Evolutionary conservation across 1,140 invertebrate genomes (phyloP).

Genomic region (silkworm (Bombyx mori)): ASM3026992v2 NC_085116.1:14505001-14505500

Average conservation of each 20-base stretch:
- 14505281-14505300: conserved; percentile 80
- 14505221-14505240: conserved; percentile 62
- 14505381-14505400: conserved; percentile 72
- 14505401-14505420: conserved; percentile 65
- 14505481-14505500: conserved; percentile 84
- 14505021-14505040: too few species aligned
- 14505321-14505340: conserved; percentile 71
- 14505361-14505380: conserved; percentile 21
- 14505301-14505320: conserved; percentile 77
- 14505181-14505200: not conserved
- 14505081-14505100: too few species aligned
- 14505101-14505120: too few species aligned
- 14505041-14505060: too few species aligned
- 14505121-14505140: too few species aligned
- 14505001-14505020: too few species aligned
- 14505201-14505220: not conserved
- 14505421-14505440: conserved; percentile 21
- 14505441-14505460: conserved; percentile 31
- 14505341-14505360: conserved; percentile 29
- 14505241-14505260: conserved; percentile 84
- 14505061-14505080: too few species aligned
- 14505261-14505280: conserved; percentile 84
- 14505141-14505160: too few species aligned
- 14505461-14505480: conserved; percentile 78
- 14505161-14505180: too few species aligned